Evolutionary conservation across 2,888 invertebrate species (phyloP), one percentile per base, ranked within the genome.

Genomic region (Leptopilina drosophilae): DNA sequence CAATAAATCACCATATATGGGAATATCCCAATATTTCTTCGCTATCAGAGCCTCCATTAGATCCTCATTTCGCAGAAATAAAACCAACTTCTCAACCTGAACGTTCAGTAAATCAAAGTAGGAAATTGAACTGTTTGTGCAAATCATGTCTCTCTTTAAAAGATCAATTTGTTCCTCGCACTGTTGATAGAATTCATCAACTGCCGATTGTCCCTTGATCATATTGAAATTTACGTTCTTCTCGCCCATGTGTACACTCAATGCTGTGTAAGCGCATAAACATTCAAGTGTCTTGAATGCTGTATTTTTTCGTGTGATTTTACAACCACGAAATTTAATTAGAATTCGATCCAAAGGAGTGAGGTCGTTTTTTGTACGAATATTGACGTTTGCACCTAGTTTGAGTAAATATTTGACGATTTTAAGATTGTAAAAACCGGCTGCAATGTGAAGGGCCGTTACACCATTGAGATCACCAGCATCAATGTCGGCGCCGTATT

Each of bases 401-500:
- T 33, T 73, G 0, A 73, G n/a, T 26, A 73, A 12, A 73, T 26
- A 7, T 20, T 56, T 73, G 14, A 73, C 53, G 7, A 56, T 20
- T 33, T 53, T 26, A 53, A 26, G 8, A 73, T 73, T 12, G n/a
- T 53, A 53, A 1, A 56, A 9, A 7, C 69, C 12, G 6, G 69
- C 12, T 7, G 69, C 69, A 73, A 73, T 26, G 6, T 73, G 69
- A 33, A 73, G 69, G 20, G 69, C 69, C 14, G 69, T 73, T 12
- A 53, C n/a, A 14, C 69, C 69, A 53, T 56, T 56, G 12, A 53
- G 14, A 73, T 73, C 56, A 26, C 53, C 53, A 1, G 69, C 69
- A 56, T 73, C 20, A 73, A 73, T 53, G 26, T 73, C 69, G 14
- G 69, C 69, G 7, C 69, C 69, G n/a, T 73, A 73, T 49, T 73